A percentile compares a stretch with the other conserved stretches of the same genome.
Evolutionary conservation across 2,797 vertebrate species (phyloP).

Genomic region (Alauda arvensis): DNA sequence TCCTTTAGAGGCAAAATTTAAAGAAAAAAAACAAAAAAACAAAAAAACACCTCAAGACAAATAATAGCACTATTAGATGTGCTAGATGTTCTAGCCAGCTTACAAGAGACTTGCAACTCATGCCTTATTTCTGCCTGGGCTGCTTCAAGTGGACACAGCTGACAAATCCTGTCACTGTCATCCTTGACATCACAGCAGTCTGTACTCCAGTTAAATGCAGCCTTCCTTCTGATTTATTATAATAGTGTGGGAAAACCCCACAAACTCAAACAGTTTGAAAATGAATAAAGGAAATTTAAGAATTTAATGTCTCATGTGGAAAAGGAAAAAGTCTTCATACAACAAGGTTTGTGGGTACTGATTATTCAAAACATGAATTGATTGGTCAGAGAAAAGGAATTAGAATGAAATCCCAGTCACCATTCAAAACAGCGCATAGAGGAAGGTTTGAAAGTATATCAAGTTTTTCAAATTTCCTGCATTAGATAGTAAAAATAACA

Average conservation of each 20-base stretch:
- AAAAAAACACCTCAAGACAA: not conserved
- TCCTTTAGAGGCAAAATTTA: not conserved
- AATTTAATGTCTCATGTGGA: not conserved
- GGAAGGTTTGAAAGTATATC: not conserved
- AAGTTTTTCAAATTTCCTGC: not conserved
- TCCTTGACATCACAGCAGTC: not conserved
- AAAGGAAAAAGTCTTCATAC: not conserved
- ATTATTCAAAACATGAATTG: not conserved
- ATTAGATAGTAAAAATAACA: constrained; percentile 6
- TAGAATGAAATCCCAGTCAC: not conserved
- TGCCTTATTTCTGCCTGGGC: not conserved
- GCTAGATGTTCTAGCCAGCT: not conserved
- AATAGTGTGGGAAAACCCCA: accelerated
- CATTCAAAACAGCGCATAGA: not conserved
- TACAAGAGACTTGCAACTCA: not conserved
- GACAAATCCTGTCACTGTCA: not conserved
- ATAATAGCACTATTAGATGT: not conserved
- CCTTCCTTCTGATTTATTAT: not conserved
- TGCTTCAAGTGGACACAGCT: not conserved
- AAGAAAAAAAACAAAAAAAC: not conserved
- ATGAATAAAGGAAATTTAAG: not conserved
- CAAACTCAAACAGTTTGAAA: not conserved
- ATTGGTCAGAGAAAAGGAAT: not conserved
- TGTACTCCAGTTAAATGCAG: not conserved
- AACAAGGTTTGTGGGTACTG: not conserved